phyloP scores from a whole-genome alignment of 1,140 invertebrate genomes.

The Cecropterus lyciades region DNA sequence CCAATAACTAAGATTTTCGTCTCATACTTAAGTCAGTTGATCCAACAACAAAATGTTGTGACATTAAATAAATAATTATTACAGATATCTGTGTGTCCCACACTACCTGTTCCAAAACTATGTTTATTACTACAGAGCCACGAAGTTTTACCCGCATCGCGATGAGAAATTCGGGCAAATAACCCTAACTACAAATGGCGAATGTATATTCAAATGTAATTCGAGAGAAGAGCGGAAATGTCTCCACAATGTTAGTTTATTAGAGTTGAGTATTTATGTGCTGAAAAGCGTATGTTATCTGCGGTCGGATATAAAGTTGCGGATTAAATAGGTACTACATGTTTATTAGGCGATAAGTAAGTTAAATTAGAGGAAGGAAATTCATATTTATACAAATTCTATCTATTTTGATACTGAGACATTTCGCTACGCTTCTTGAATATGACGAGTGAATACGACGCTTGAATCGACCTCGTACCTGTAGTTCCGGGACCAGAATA shows the following conservation, averaged over 20 bases:
- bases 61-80: not conserved
- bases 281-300: constrained; percentile 30
- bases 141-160: constrained; percentile 57
- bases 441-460: too few relatives aligned
- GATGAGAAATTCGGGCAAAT: constrained; percentile 61
- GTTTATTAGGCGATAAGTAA: not conserved
- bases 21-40: too few relatives aligned
- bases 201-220: constrained; percentile 49
- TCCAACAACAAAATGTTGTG: too few relatives aligned
- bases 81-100: constrained; percentile 44
- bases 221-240: constrained; percentile 32
- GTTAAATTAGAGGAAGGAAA: too few relatives aligned
- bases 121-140: constrained; percentile 63
- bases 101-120: constrained; percentile 67
- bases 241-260: constrained; percentile 36
- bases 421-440: too few relatives aligned
- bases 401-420: too few relatives aligned
- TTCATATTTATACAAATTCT: too few relatives aligned
- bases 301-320: constrained; percentile 14
- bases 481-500: too few relatives aligned
- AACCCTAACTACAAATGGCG: constrained; percentile 48
- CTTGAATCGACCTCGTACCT: too few relatives aligned
- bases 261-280: constrained; percentile 35
- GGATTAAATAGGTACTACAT: constrained; percentile 7
- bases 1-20: too few relatives aligned